Conservation (phyloP, 2,888 invertebrate genomes). For the Drepanosiphum platanoidis region DNA sequence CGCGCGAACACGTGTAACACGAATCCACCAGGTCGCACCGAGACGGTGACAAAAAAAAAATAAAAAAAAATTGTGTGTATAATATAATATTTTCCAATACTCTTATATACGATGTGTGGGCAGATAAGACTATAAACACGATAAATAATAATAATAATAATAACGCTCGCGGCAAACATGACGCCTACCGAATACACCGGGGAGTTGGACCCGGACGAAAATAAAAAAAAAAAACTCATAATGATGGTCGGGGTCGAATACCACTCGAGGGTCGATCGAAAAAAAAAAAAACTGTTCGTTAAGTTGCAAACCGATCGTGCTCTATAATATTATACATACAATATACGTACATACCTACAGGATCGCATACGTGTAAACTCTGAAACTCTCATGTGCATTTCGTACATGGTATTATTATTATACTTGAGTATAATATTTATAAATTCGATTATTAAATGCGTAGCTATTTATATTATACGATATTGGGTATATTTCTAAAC, state of each 20-base stretch:
- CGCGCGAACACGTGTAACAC: constrained; percentile 26
- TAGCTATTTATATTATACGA: too few species aligned
- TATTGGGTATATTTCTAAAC: too few species aligned
- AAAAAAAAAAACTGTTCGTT: constrained; percentile 50
- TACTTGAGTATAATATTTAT: background rate
- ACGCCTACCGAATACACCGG: constrained; percentile 40
- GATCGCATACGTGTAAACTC: background rate
- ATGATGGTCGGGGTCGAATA: constrained; percentile 56
- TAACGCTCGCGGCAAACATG: constrained; percentile 41
- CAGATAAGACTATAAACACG: constrained; percentile 61
- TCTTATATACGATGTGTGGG: constrained; percentile 55
- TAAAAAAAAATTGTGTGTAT: constrained; percentile 39
- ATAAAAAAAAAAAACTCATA: constrained; percentile 18
- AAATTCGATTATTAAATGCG: too few species aligned
- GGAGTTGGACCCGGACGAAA: constrained; percentile 17
- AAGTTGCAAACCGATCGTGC: constrained; percentile 47
- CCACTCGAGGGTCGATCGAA: constrained; percentile 40
- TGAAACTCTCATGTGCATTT: background rate
- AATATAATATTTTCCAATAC: constrained; percentile 45
- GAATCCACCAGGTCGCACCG: constrained; percentile 3
- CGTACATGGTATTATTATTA: too few species aligned
- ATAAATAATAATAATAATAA: constrained; percentile 56
- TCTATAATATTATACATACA: background rate
- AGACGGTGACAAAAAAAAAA: background rate
- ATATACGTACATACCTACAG: background rate